Base-by-base conservation (phyloP, 2,113 vertebrate genomes). In the Halcyon senegalensis region DNA sequence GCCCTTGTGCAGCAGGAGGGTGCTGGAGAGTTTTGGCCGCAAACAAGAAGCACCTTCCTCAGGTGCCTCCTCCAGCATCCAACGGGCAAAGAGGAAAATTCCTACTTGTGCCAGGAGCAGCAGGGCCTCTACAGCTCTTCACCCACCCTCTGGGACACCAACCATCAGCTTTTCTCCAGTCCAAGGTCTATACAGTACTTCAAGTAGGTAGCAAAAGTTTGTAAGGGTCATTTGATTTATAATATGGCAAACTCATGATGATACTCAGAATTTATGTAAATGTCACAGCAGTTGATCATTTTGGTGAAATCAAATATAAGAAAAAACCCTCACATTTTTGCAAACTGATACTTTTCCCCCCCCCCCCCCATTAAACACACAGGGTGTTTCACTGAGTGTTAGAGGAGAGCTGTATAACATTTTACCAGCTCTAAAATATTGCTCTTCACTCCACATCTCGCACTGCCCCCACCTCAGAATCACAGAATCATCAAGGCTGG, bases 331-430 rank as follows among this genome's bases (percentile, higher is more conserved):
- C 1, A 0, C 48, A 12, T 8, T 25, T 60, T 21, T 83, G 13
- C 59, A 24, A 23, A 25, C 6, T 3, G 19, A 8, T 17, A 3
- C 13, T 10, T 20, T 11, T 5, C 8, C 9, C 4, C 7, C 1
- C 13, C 15, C 7, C 1, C 13, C 15, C 43, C 8, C 43, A 6
- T 30, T 20, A 13, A 80, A 55, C 1, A 0, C 81, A 7, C 27
- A 9, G 25, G 33, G 41, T 16, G 58, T 31, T 68, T 21, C 11
- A 58, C 50, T 11, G 25, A 23, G 35, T 20, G 37, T 5, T 67
- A 55, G 5, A 17, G 10, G 19, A 1, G 20, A 13, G 43, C 43
- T 55, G 23, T 3, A 6, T 5, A 30, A 35, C 20, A 2, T 6
- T 37, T 46, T 67, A 33, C 24, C 39, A 62, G 70, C 55, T 62